phyloP scores from a whole-genome alignment of 2,113 vertebrate genomes.

The Meriones unguiculatus region DNA sequence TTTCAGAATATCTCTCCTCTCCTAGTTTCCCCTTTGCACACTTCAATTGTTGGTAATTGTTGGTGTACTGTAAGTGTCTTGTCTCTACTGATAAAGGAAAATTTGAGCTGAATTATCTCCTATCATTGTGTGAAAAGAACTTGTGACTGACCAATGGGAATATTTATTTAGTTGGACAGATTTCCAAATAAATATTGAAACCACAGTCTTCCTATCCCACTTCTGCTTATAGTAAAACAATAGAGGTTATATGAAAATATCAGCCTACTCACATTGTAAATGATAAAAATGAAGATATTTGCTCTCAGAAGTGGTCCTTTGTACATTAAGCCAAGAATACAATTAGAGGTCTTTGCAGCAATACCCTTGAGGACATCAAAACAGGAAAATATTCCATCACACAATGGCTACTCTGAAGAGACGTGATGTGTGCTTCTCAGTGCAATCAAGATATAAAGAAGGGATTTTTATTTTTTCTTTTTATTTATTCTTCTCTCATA shows the following conservation, averaged over 20 bases:
- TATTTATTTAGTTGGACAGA: slow-evolving; percentile 10
- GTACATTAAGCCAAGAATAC: slow-evolving; percentile 31
- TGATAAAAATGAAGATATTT: not conserved
- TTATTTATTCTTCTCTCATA: not conserved
- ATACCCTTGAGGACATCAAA: not conserved
- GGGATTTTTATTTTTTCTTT: not conserved
- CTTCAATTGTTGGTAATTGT: too few species aligned
- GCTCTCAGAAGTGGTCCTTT: not conserved
- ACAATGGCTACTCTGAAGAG: not conserved
- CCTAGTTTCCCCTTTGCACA: not conserved
- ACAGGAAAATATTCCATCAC: not conserved
- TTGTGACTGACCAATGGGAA: not conserved
- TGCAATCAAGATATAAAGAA: not conserved
- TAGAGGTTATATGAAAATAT: not conserved
- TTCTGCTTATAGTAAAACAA: not conserved
- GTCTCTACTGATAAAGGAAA: not conserved
- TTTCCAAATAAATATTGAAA: slow-evolving; percentile 24
- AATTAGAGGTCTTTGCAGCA: not conserved
- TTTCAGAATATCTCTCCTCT: not conserved
- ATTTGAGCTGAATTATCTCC: not conserved
- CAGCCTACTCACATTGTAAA: not conserved
- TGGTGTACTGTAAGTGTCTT: not conserved
- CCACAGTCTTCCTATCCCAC: not conserved
- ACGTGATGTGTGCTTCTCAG: not conserved
- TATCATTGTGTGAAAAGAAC: not conserved